Conservation (phyloP, 2,888 invertebrate species). For the Notocelia uddmanniana region DNA sequence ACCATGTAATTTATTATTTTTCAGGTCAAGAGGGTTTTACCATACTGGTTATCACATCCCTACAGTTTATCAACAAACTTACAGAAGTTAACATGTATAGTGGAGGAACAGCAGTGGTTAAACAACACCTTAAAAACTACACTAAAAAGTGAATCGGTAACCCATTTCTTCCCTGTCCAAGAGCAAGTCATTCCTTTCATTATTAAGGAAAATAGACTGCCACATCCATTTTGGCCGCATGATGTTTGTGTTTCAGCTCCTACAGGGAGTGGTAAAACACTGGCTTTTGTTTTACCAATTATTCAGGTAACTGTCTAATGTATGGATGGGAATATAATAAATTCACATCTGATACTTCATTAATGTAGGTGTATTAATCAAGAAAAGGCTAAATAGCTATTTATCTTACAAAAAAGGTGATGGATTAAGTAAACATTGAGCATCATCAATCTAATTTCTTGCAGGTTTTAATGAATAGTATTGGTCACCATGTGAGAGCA, state of each 20-base stretch:
- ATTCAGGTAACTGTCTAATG: conserved; percentile 87
- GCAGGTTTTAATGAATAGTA: conserved; percentile 86
- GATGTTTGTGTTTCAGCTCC: conserved; percentile 99
- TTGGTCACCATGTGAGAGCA: conserved; percentile 90
- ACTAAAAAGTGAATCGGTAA: conserved; percentile 89
- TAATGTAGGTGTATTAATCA: not conserved
- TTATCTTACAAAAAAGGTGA: too few species aligned
- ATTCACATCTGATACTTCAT: not conserved
- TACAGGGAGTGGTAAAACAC: conserved; percentile 98
- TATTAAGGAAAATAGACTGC: conserved; percentile 86
- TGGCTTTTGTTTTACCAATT: conserved; percentile 97
- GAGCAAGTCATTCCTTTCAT: conserved; percentile 92
- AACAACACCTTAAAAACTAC: conserved; percentile 87
- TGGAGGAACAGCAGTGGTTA: conserved; percentile 87
- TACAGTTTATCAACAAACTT: conserved; percentile 91
- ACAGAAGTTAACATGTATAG: conserved; percentile 80
- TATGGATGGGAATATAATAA: not conserved
- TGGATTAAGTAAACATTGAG: not conserved
- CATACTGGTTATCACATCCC: conserved; percentile 95
- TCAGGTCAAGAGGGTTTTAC: conserved; percentile 91
- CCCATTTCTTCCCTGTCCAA: conserved; percentile 95
- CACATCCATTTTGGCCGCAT: conserved; percentile 89
- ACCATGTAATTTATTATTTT: conserved; percentile 53
- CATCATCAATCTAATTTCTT: conserved; percentile 48
- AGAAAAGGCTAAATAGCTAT: too few species aligned